A percentile compares a stretch with the other conserved stretches of the same genome.
phyloP scores from a whole-genome alignment of 2,113 vertebrate species.

The Marmota flaviventris region DNA sequence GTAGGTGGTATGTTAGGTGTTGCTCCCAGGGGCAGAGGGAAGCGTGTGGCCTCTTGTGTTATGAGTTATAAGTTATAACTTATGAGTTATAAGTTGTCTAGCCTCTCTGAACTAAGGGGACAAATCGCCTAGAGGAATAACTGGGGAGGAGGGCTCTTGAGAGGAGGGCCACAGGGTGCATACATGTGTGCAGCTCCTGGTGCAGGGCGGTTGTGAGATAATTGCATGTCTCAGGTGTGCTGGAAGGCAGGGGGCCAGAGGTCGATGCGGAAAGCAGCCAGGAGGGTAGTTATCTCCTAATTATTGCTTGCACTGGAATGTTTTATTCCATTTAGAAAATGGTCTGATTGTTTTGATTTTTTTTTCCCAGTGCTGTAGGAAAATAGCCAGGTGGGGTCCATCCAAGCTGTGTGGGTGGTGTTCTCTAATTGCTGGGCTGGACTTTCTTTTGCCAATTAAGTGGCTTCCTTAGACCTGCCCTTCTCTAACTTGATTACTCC shows the following conservation, averaged over 20 bases:
- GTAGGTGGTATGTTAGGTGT: neutral
- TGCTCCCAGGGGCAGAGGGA: neutral
- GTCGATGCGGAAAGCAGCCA: constrained; percentile 64
- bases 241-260: constrained; percentile 71
- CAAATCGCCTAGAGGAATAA: neutral
- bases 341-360: constrained; percentile 78
- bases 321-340: constrained; percentile 82
- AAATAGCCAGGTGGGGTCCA: constrained; percentile 74
- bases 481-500: constrained; percentile 75
- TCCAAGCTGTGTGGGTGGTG: constrained; percentile 80
- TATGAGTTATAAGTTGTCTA: neutral
- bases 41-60: neutral
- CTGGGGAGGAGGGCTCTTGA: neutral
- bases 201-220: neutral
- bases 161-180: constrained; percentile 14
- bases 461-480: constrained; percentile 75
- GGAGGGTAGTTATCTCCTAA: constrained; percentile 71
- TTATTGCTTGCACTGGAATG: constrained; percentile 74
- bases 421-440: constrained; percentile 79
- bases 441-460: constrained; percentile 81
- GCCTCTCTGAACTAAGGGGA: neutral
- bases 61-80: too few species aligned
- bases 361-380: constrained; percentile 5
- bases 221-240: constrained; percentile 71
- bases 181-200: neutral